Base-by-base conservation (phyloP, 2,797 vertebrate species). In the Myotis myotis region DNA sequence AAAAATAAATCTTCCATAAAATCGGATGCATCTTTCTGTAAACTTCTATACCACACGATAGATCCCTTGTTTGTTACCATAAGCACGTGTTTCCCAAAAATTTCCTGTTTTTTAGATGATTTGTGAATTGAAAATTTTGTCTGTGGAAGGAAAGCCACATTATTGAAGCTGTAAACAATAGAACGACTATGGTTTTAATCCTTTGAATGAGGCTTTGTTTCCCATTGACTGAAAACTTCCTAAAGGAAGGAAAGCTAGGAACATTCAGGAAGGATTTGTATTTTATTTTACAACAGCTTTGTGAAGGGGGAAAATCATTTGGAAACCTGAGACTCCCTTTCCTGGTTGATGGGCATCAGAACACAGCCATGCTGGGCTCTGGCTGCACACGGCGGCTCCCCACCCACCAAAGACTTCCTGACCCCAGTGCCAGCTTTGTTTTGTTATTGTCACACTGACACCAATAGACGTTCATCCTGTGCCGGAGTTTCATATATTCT, bases 181-280 rank as follows among this genome's bases (percentile, higher is more conserved):
- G 97, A 97, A 98, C 97, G 97, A 97, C 96, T 97, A 97, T 71
- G 93, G 97, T 98, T 98, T 98, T 98, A 98, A 98, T 98, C 97
- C 98, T 98, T 98, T 98, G 98, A 98, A 99, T 98, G 98, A 98
- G 98, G 96, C 97, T 98, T 98, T 98, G 98, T 98, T 98, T 99
- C 99, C 98, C 99, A 99, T 98, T 98, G 97, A 98, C 98, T 97
- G 98, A 99, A 98, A 99, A 98, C 98, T 99, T 99, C 98, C 99
- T 98, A 97, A 97, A 98, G 99, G 99, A 99, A 98, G 98, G 94
- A 98, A 97, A 98, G 98, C 98, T 97, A 97, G 97, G 97, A 98
- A 98, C 98, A 98, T 97, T 98, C 98, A 98, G 98, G 98, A 98
- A 98, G 98, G 97, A 98, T 98, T 98, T 98, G 97, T 98, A 98